Base-by-base conservation (phyloP, 2,888 invertebrate genomes). In the Agrotis puta region DNA sequence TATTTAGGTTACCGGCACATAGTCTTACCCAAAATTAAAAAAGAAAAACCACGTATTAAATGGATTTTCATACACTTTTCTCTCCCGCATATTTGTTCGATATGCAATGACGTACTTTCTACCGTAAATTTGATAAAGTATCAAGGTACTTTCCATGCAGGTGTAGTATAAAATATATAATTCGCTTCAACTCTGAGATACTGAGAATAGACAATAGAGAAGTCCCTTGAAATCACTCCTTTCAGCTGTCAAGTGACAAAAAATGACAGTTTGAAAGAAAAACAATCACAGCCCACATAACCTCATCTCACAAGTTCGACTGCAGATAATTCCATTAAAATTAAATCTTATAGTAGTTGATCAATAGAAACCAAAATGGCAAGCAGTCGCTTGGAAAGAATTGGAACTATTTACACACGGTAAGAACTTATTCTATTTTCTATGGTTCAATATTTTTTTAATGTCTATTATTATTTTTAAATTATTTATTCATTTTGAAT, bases 331-430 rank as follows among this genome's bases (percentile, higher is more conserved):
- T 56, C 4, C 11, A 22, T 4, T 45, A 56, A 45, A 39, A 47
- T 61, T 22, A 0, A 9, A 24, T 39, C 5, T 5, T 20, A 9
- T 13, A 33, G 18, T 18, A 33, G 14, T 66, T 39, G 20, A 68
- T 20, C 11, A 45, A 20, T 20, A 57, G 16, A 50, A 53, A 68
- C 16, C 57, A 84, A 89, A 71, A 97, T 97, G 97, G 97, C 97
- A 47, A 97, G 97, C 78, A 97, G 97, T 91, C 96, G 98, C 83
- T 94, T 98, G 78, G 98, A 98, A 94, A 97, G 97, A 92, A 97
- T 98, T 87, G 98, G 98, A 61, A 98, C 97, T 39, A 98, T 98
- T 88, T 97, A 97, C 87, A 95, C 97, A 5, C 96, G 98, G 98
- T 98, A 94, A 82, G 89, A 85, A 66, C 24, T 39, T 39, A 18